Evolutionary conservation across 2,888 invertebrate species (phyloP).

Genomic region (Hylaea fasciaria): DNA sequence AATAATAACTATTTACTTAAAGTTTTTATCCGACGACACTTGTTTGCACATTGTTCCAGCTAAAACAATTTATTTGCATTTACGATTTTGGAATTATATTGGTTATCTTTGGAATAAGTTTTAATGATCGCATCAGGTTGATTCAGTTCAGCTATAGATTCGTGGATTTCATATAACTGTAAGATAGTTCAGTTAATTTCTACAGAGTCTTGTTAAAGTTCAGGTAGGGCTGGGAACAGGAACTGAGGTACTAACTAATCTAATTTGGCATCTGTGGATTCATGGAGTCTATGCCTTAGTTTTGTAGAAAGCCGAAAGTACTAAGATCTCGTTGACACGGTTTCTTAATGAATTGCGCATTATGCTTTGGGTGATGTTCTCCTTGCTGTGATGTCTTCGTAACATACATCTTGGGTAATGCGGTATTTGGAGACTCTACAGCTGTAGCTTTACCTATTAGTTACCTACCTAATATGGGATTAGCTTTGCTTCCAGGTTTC

Average conservation of each 20-base stretch:
- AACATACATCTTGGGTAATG: background rate
- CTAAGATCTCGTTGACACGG: conserved; percentile 9
- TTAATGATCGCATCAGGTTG: no score
- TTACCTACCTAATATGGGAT: no score
- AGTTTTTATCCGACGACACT: no score
- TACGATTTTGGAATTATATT: background rate
- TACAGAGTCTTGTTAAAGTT: conserved; percentile 33
- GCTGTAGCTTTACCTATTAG: background rate
- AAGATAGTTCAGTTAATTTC: conserved; percentile 24
- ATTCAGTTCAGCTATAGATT: no score
- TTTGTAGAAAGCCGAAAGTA: conserved; percentile 4
- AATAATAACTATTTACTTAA: no score
- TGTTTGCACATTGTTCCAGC: background rate
- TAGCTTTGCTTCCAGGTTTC: no score
- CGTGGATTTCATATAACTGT: background rate
- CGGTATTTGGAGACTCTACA: background rate
- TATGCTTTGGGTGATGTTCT: conserved; percentile 1
- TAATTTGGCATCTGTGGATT: conserved; percentile 21
- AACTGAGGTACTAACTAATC: conserved; percentile 24
- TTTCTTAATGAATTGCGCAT: conserved; percentile 22
- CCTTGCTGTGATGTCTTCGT: background rate
- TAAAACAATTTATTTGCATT: background rate
- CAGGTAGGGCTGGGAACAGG: background rate
- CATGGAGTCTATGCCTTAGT: conserved; percentile 16
- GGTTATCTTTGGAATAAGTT: no score